Evolutionary conservation across 2,888 invertebrate species (phyloP).

Genomic region (Epinotia nisella): DNA sequence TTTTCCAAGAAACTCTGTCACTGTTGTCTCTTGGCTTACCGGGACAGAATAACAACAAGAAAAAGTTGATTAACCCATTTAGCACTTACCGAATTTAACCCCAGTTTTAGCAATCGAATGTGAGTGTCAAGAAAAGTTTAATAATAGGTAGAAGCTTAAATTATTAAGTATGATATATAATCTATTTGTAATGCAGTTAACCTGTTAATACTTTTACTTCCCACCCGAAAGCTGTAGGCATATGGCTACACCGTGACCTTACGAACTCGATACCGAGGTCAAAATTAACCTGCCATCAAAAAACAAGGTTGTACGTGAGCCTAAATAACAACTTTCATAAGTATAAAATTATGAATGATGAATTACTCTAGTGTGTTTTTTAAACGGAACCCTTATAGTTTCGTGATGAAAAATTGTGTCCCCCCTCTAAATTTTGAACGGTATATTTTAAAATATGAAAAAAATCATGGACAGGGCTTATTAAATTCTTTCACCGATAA

Average conservation of each 20-base stretch:
- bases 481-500: too few species aligned
- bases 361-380: neutral
- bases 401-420: too few species aligned
- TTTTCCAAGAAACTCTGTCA: too few species aligned
- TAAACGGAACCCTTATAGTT: neutral
- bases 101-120: neutral
- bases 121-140: neutral
- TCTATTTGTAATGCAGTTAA: constrained; percentile 21
- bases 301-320: constrained; percentile 22
- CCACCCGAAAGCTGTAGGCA: constrained; percentile 5
- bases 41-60: too few species aligned
- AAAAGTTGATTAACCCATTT: too few species aligned
- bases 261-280: constrained; percentile 31
- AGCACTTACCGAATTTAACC: too few species aligned
- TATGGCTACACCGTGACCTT: constrained; percentile 21
- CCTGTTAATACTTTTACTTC: constrained; percentile 23
- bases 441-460: too few species aligned
- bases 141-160: neutral
- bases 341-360: neutral
- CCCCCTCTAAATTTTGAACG: too few species aligned
- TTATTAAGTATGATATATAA: too few species aligned
- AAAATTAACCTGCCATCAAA: constrained; percentile 24
- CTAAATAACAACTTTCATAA: constrained; percentile 4
- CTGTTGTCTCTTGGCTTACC: too few species aligned
- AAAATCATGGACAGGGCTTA: too few species aligned